A percentile compares a stretch with the other conserved stretches of the same genome.
Evolutionary conservation across 2,797 vertebrate genomes (phyloP).

Genomic region (Cryptoprocta ferox): DNA sequence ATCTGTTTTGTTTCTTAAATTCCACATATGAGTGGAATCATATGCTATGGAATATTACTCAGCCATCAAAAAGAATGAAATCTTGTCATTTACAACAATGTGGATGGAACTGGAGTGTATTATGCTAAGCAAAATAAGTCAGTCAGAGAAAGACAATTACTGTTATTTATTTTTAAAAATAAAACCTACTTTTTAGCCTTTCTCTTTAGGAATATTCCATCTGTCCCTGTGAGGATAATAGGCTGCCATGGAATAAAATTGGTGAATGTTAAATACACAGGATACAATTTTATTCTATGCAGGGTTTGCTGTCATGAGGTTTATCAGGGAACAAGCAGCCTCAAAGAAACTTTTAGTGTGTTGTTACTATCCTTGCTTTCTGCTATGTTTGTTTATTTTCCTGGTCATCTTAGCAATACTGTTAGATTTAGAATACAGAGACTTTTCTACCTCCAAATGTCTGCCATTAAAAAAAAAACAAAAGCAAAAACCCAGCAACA

Average conservation of each 20-base stretch:
- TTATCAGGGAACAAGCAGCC: not conserved
- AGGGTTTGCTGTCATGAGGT: not conserved
- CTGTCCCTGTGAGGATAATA: not conserved
- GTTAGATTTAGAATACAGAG: conserved; percentile 14
- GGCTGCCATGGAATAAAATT: not conserved
- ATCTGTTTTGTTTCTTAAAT: too few species aligned
- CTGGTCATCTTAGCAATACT: not conserved
- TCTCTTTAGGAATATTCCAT: not conserved
- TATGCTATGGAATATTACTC: too few species aligned
- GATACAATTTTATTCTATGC: not conserved
- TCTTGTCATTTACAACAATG: too few species aligned
- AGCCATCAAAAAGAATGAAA: too few species aligned
- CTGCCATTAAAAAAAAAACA: not conserved
- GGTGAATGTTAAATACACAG: not conserved
- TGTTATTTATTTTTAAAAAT: conserved; percentile 2
- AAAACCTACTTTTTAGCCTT: conserved; percentile 23
- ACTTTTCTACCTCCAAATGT: not conserved
- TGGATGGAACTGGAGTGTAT: too few species aligned
- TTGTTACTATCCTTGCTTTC: not conserved
- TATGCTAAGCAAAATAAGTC: too few species aligned
- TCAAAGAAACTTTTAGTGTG: not conserved
- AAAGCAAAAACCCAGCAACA: conserved; percentile 8
- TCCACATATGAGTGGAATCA: too few species aligned
- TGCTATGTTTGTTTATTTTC: conserved; percentile 14
- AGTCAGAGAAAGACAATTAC: not conserved